Base-by-base conservation (phyloP, 2,888 invertebrate species). In the Polydrusus tereticollis region DNA sequence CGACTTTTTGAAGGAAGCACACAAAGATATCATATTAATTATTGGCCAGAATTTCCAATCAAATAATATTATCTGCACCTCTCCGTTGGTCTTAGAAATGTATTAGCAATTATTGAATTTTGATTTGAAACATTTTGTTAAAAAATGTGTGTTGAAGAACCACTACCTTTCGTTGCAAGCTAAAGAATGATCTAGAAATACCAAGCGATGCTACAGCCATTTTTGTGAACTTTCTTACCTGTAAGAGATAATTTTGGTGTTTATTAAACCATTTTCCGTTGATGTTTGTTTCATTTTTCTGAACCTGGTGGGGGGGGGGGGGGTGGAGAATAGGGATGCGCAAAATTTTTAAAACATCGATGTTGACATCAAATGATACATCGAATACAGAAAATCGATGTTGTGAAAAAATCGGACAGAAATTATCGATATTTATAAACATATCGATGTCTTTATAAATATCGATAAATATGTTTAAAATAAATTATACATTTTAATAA, bases 31-130 rank as follows among this genome's bases (percentile, higher is more conserved):
- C 94, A 96, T 86, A 92, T 99, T 80, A 96, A 97, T 86, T 97
- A 97, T 86, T 99, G 99, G 99, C 99, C 99, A n/a, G 96, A 96
- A 83, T 96, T 95, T 89, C 92, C 93, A 77, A 91, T 92, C 82
- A 94, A 94, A 87, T 94, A 91, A 88, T 55, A 16, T 55, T 55
- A 29, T 16, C 29, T 29, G 52, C 52, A 55, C 52, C 1, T 7
- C 4, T 10, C 14, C 16, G n/a, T 50, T 23, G 26, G 52, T 29
- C 16, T 29, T 55, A 55, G 52, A 55, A 29, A 55, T 29, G 16
- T 29, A 55, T 26, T 55, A 4, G 29, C 23, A 29, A 16, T 55
- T 55, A n/a, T 18, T 55, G 2, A 16, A 55, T 18, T 16, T 55
- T 29, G 21, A 29, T 18, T 55, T 14, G 14, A 26, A 26, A 55